Conservation (phyloP, 2,113 vertebrate species). For the Helogale parvula region DNA sequence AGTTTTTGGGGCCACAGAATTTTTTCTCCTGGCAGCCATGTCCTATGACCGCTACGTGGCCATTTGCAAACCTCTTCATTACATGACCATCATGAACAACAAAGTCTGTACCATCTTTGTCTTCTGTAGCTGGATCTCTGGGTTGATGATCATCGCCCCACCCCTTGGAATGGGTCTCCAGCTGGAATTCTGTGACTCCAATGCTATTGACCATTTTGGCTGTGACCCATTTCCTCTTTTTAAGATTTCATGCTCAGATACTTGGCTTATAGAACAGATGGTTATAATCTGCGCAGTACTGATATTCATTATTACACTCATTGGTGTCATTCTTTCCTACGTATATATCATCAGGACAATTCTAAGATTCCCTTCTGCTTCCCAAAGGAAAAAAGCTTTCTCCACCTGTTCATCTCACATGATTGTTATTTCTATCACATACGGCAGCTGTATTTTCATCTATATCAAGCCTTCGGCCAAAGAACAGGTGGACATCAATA, state of each 20-base stretch:
- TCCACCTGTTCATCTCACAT: conserved; percentile 72
- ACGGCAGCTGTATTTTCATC: conserved; percentile 72
- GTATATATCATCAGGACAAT: conserved; percentile 35
- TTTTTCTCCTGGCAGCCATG: conserved; percentile 73
- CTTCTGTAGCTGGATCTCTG: conserved; percentile 49
- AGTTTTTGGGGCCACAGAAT: conserved; percentile 65
- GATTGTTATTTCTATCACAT: conserved; percentile 63
- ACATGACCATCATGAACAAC: conserved; percentile 56
- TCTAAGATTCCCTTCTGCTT: conserved; percentile 45
- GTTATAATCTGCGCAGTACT: conserved; percentile 51
- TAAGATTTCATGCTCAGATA: conserved; percentile 70
- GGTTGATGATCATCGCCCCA: conserved; percentile 57
- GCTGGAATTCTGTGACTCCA: conserved; percentile 70
- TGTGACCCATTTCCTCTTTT: conserved; percentile 62
- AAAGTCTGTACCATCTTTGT: conserved; percentile 41
- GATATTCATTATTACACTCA: conserved; percentile 55
- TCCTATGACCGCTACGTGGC: conserved; percentile 68
- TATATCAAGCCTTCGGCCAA: conserved; percentile 63
- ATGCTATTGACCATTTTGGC: conserved; percentile 59
- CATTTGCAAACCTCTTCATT: conserved; percentile 71
- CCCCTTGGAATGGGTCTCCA: conserved; percentile 50
- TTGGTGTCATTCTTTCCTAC: conserved; percentile 62
- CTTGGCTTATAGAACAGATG: conserved; percentile 56
- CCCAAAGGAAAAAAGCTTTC: conserved; percentile 64
- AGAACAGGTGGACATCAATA: conserved; percentile 53